Base-by-base conservation (phyloP, 2,113 vertebrate genomes). In the Rhinolophus sinicus region DNA sequence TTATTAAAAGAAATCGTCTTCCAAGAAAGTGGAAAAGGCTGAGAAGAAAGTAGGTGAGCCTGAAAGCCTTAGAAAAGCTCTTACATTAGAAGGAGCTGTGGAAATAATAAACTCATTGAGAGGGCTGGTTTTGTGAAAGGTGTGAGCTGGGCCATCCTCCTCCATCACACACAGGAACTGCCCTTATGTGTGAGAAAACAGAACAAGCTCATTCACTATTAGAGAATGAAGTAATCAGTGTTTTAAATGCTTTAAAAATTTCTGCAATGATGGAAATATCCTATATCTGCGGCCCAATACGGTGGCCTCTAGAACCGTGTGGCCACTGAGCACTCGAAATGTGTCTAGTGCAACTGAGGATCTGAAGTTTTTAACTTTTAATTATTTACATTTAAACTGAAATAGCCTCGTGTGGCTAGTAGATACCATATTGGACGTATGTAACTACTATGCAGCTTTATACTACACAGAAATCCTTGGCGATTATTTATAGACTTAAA, bases 401-500 rank as follows among this genome's bases (percentile, higher is more conserved):
- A 93, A 50, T 22, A 69, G 50, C 22, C 16, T 78, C 3, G 0
- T n/a, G 11, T 70, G 64, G 83, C 65, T n/a, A 58, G 75, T 8
- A 84, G 62, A 50, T 62, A n/a, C 38, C 33, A 7, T 73, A 14
- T 56, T 35, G 47, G 80, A 62, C 47, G 12, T 50, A 50, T 13
- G 12, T 50, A 50, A 50, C 47, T 50, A 50, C 47, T 38, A 1
- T 40, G 40, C 33, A 89, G 28, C 13, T 89, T 78, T 82, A 81
- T n/a, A 40, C 8, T 76, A 24, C 67, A 62, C 40, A 40, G 24
- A 92, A 82, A 47, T 93, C 19, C 4, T 52, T 84, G 50, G 14
- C 70, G 58, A 81, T 73, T 69, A 62, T 67, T 89, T 65, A 73
- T 72, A 67, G 8, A 56, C 92, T 96, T 56, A 92, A 97, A 88